Percentiles rank a stretch among this genome's conserved stretches.
Conservation (phyloP, 2,113 vertebrate genomes). For the Epinephelus fuscoguttatus region DNA sequence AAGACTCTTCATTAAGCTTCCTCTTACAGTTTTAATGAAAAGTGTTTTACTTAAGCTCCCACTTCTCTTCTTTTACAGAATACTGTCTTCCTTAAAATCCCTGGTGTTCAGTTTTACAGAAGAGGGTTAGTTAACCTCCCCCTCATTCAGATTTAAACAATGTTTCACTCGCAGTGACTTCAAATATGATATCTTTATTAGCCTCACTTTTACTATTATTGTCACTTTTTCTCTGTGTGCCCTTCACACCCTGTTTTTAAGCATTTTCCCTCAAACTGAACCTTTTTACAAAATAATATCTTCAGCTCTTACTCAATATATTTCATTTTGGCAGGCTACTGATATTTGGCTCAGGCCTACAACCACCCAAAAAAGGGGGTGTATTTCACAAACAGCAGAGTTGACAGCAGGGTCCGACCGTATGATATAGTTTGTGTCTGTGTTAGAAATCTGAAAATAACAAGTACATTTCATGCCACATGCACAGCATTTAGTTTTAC, state of each 20-base stretch:
- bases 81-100: constrained; percentile 46
- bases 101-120: constrained; percentile 31
- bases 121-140: constrained; percentile 39
- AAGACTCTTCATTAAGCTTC: constrained; percentile 64
- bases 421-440: constrained; percentile 50
- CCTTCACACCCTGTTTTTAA: constrained; percentile 10
- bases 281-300: constrained; percentile 35
- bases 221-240: not conserved
- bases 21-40: constrained; percentile 66
- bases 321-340: constrained; percentile 31
- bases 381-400: constrained; percentile 52
- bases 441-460: constrained; percentile 60
- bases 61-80: constrained; percentile 46
- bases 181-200: constrained; percentile 2
- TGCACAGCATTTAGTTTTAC: constrained; percentile 46
- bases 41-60: constrained; percentile 56
- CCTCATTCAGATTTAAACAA: constrained; percentile 14
- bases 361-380: constrained; percentile 29
- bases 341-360: constrained; percentile 30
- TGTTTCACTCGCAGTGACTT: constrained; percentile 6
- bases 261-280: constrained; percentile 33
- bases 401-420: constrained; percentile 56
- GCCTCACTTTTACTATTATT: constrained; percentile 9
- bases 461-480: constrained; percentile 39
- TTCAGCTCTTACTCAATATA: constrained; percentile 32